A percentile compares a stretch with the other conserved stretches of the same genome.
phyloP scores from a whole-genome alignment of 2,113 vertebrate genomes.

The Bungarus multicinctus region DNA sequence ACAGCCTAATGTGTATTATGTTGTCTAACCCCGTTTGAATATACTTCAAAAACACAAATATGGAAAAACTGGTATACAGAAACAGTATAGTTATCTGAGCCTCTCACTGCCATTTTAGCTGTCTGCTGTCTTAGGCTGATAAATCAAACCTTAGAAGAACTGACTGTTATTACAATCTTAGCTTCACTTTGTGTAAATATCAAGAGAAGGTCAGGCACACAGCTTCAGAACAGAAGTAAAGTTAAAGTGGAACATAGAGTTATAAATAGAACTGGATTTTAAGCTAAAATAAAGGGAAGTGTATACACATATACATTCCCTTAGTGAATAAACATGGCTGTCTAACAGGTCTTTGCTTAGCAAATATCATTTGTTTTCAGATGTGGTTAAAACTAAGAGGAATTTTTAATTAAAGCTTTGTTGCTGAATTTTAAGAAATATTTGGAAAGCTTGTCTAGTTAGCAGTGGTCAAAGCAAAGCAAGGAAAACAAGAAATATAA shows the following conservation, averaged over 20 bases:
- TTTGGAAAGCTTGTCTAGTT: not conserved
- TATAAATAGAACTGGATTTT: conserved; percentile 34
- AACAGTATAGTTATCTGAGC: not conserved
- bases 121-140: conserved; percentile 10
- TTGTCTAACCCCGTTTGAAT: not conserved
- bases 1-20: not conserved
- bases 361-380: conserved; percentile 55
- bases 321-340: conserved; percentile 41
- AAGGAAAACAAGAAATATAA: not conserved
- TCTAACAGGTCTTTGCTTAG: conserved; percentile 41
- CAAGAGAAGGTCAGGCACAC: conserved; percentile 59
- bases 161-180: conserved; percentile 28
- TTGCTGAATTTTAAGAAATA: conserved; percentile 55
- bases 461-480: not conserved
- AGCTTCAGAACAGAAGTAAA: conserved; percentile 47
- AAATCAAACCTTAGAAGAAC: conserved; percentile 24
- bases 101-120: conserved; percentile 24
- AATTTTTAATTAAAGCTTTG: conserved; percentile 40
- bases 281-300: conserved; percentile 27
- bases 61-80: not conserved
- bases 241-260: conserved; percentile 40
- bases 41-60: not conserved
- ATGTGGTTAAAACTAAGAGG: conserved; percentile 35
- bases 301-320: conserved; percentile 32
- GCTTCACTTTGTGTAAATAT: conserved; percentile 59